Conservation (phyloP, 2,113 vertebrate species). For the Aegithalos caudatus region DNA sequence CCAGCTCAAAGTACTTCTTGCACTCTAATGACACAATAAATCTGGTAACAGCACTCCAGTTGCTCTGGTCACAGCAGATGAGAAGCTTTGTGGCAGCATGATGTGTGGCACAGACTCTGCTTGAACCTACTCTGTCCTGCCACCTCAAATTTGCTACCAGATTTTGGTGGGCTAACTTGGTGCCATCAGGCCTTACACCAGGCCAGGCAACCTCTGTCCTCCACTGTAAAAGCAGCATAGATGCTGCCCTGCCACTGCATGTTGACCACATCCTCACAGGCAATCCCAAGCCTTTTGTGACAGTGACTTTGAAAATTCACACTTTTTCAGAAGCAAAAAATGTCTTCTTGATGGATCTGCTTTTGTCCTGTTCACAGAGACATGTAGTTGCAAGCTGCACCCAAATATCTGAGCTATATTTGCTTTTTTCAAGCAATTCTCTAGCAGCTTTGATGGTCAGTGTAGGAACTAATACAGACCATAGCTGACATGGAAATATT, state of each 20-base stretch:
- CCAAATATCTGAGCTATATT: background rate
- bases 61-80: background rate
- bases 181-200: background rate
- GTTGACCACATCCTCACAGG: background rate
- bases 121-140: background rate
- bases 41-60: background rate
- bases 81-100: background rate
- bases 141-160: background rate
- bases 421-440: background rate
- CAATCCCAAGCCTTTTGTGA: background rate
- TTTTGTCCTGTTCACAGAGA: background rate
- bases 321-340: background rate
- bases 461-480: background rate
- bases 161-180: background rate
- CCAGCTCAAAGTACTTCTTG: background rate
- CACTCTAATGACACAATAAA: background rate
- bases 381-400: background rate
- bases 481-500: background rate
- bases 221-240: accelerated
- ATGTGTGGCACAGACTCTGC: accelerated
- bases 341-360: background rate
- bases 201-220: background rate
- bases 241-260: accelerated
- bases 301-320: background rate
- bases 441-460: background rate